phyloP scores from a whole-genome alignment of 2,797 vertebrate species.

The Melanotaenia nigrans region DNA sequence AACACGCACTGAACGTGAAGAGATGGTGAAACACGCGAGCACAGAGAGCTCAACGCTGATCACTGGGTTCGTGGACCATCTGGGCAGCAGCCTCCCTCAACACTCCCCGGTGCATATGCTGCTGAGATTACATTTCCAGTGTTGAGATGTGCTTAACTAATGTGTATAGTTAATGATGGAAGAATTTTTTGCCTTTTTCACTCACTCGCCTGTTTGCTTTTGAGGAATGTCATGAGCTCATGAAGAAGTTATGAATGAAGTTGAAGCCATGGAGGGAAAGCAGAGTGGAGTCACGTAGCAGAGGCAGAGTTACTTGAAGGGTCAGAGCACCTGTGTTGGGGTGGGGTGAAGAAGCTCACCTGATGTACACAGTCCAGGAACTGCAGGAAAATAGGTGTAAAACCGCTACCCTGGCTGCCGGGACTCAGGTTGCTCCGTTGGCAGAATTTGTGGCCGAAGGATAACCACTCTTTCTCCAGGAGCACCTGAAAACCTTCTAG shows the following conservation, averaged over 20 bases:
- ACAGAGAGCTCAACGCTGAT: conserved; percentile 49
- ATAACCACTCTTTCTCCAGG: conserved; percentile 98
- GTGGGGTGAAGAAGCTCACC: conserved; percentile 77
- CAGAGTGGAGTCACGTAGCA: conserved; percentile 29
- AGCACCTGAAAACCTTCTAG: conserved; percentile 96
- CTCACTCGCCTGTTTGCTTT: conserved; percentile 30
- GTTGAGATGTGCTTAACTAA: conserved; percentile 59
- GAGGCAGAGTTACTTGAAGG: conserved; percentile 1
- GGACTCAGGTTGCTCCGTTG: conserved; percentile 93
- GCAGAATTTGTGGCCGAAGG: conserved; percentile 97
- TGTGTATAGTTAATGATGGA: conserved; percentile 63
- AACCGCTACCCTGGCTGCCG: conserved; percentile 93
- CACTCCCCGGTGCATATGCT: conserved; percentile 35
- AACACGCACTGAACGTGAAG: conserved; percentile 57
- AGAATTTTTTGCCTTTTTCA: conserved; percentile 36
- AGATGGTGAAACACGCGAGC: conserved; percentile 66
- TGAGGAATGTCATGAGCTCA: conserved; percentile 75
- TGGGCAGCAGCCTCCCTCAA: conserved; percentile 67
- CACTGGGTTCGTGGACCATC: conserved; percentile 70
- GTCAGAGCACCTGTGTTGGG: not conserved
- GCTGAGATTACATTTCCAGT: conserved; percentile 49
- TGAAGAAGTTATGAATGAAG: conserved; percentile 35
- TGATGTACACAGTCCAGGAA: conserved; percentile 98
- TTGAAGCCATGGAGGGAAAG: conserved; percentile 4
- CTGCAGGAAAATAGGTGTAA: conserved; percentile 94